Base-by-base conservation (phyloP, 2,888 invertebrate genomes). In the Ormyrus labotus region DNA sequence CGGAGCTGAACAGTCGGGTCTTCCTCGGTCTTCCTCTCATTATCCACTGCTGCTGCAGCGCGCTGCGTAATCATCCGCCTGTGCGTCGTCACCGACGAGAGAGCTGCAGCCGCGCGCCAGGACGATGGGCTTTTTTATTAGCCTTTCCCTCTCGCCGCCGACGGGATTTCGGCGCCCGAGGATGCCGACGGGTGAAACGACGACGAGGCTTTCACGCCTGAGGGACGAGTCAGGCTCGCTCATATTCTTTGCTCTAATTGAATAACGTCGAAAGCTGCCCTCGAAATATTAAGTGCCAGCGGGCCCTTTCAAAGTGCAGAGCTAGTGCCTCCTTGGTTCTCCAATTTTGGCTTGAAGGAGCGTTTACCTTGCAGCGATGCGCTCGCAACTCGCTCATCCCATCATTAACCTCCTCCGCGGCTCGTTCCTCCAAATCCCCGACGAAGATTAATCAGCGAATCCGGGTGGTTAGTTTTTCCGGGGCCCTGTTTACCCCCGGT, bases 381-480 rank as follows among this genome's bases (percentile, higher is more conserved):
- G 34, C 34, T 34, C 34, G 34, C 3, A 34, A 4, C 34, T 4
- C 34, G 34, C 34, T 34, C 34, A 4, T 4, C 34, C 34, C 34
- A 3, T 34, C 34, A 34, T 34, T 34, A 34, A 34, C 34, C 34
- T 34, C 34, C 34, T 34, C 3, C 34, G 34, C 34, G 0, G 34
- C 34, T 34, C 34, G 34, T 4, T 34, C 34, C 34, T 57, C 19
- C 45, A 1, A 13, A n/a, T 8, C 57, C 13, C 47, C 74, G 19
- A n/a, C 53, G 47, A 68, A 76, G 68, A 76, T 76, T 51, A 76
- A 76, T 76, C 68, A 67, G 51, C 34, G 75, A 57, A 48, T 58
- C 11, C 19, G 34, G 2, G 6, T 45, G 45, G 45, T 34, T 4
- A 6, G 4, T 51, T 13, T 50, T 72, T 51, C 19, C 2, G 5